Evolutionary conservation across 2,888 invertebrate species (phyloP), one percentile per base, ranked within the genome.

Genomic region (Cephus nigrinus): DNA sequence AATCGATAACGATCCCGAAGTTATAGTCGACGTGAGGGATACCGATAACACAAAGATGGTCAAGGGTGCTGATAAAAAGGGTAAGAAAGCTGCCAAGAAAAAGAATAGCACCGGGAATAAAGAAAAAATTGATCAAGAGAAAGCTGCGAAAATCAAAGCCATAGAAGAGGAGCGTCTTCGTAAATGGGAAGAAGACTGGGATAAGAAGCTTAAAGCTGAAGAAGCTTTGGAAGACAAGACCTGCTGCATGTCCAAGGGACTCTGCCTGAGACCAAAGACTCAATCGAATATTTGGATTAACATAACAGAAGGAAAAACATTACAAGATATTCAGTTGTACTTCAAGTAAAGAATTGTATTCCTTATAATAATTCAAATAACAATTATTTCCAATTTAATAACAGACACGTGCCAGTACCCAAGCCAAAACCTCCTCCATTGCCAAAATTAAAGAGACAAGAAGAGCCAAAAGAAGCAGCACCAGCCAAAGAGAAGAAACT

Each of bases 281-380:
- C 84, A 84, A 40, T 80, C 84, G 11, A 87, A 86, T 69, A 79
- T 88, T 35, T 88, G 87, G 87, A 76, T 86, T 11, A 84, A 86
- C 69, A 81, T 85, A 4, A 75, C 78, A 3, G 77, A 80, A 32
- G 86, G 84, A 33, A 83, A 85, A 75, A 82, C 78, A 9, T 31
- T 73, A 0, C 86, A 87, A 34, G 82, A 83, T 23, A 82, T 87
- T 11, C 83, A 83, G 9, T 79, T 88, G 78, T 69, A 81, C 4
- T 83, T 88, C 34, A 86, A 83, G 88, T 88, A 84, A 82, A 34
- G 11, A 33, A 75, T 69, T 71, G 12, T 73, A 23, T 23, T 71
- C 32, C 15, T 12, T 33, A 71, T 33, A 2, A 15, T 71, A 30
- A n/a, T 31, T 71, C 32, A 71, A 31, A 12, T 32, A 71, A 71